Evolutionary conservation across 2,888 invertebrate genomes (phyloP).

Genomic region (Drosophila helvetica): DNA sequence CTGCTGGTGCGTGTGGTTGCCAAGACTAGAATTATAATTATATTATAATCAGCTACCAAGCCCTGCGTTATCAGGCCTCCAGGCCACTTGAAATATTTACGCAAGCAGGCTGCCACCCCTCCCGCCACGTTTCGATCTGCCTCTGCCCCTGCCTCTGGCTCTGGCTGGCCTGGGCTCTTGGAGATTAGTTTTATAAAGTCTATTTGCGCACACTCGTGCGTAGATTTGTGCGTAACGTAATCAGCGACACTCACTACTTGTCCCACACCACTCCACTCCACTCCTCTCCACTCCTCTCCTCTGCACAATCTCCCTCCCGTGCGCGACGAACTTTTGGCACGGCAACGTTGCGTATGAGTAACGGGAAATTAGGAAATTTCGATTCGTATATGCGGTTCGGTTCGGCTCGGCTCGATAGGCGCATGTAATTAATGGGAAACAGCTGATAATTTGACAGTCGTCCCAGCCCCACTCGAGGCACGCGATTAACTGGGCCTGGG

Average conservation of each 20-base stretch:
- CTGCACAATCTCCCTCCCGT: background rate
- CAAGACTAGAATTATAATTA: conserved; percentile 48
- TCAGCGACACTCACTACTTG: conserved; percentile 11
- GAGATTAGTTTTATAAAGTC: conserved; percentile 33
- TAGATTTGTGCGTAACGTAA: conserved; percentile 30
- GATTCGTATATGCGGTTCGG: conserved; percentile 23
- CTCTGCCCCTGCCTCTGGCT: too few species aligned
- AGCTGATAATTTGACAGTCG: conserved; percentile 47
- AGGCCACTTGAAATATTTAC: conserved; percentile 52
- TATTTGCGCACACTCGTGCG: conserved; percentile 17
- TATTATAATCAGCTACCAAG: conserved; percentile 38
- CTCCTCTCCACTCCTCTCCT: background rate
- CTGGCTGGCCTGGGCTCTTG: background rate
- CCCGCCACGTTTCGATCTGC: too few species aligned
- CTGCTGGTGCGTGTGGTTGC: conserved; percentile 34
- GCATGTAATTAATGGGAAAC: conserved; percentile 62
- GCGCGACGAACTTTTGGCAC: conserved; percentile 19
- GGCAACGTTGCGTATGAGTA: conserved; percentile 68
- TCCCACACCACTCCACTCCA: background rate
- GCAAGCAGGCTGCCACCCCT: conserved; percentile 26
- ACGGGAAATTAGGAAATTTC: conserved; percentile 42
- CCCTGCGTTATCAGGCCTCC: conserved; percentile 36
- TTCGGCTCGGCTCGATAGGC: conserved; percentile 6
- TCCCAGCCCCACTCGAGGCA: conserved; percentile 28
- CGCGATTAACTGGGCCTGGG: conserved; percentile 33